These are phyloP conservation scores for Entomobrya proxima DNA, from an alignment of 2,888 invertebrate genomes.

Conservation along the genomic window DNA sequence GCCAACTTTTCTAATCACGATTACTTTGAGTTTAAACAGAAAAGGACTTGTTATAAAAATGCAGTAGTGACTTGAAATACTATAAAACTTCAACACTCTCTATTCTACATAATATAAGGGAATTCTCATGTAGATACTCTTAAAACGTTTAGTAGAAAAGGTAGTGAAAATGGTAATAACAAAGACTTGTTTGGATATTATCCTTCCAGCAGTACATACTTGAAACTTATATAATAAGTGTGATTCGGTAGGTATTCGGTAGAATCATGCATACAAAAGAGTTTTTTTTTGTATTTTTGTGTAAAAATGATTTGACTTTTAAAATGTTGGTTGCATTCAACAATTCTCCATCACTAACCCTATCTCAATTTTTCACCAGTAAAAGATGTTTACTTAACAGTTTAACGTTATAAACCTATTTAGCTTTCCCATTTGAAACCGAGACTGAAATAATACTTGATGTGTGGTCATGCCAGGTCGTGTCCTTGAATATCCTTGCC, in stretches of 20 bases:
- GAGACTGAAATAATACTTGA: constrained; percentile 46
- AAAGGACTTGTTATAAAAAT: not conserved
- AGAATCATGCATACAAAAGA: constrained; percentile 39
- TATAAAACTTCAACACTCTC: not conserved
- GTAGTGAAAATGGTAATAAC: constrained; percentile 27
- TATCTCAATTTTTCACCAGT: constrained; percentile 12
- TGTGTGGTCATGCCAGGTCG: constrained; percentile 12
- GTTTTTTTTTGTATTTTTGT: constrained; percentile 20
- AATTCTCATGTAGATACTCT: not conserved
- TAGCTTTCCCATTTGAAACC: constrained; percentile 22
- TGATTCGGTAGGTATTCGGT: constrained; percentile 26
- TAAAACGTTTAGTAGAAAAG: not conserved
- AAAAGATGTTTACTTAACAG: constrained; percentile 28
- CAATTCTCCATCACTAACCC: constrained; percentile 63
- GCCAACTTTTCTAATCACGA: not conserved
- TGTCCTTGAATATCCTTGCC: not conserved
- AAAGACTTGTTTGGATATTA: not conserved
- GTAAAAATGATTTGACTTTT: constrained; percentile 6
- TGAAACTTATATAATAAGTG: constrained; percentile 25
- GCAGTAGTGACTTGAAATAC: not conserved
- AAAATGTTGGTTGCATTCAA: constrained; percentile 46
- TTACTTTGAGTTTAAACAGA: not conserved
- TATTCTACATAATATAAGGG: not conserved
- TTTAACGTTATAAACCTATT: not conserved
- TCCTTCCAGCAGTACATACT: not conserved